phyloP scores from a whole-genome alignment of 2,888 invertebrate genomes.

The Diarsia rubi region DNA sequence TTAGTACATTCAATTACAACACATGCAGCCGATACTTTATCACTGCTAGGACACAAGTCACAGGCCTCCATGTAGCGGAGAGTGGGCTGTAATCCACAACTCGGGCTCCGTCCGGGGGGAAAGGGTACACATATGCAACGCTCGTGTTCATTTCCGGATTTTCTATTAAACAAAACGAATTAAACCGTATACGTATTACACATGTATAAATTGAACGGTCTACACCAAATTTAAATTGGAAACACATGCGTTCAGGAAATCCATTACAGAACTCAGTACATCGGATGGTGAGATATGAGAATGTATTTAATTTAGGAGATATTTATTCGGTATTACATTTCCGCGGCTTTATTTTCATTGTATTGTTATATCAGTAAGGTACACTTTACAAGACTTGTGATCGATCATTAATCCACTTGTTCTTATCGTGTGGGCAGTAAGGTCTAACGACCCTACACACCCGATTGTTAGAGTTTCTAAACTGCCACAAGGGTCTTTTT shows the following conservation, averaged over 20 bases:
- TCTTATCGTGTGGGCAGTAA: no score
- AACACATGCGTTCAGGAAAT: conserved; percentile 55
- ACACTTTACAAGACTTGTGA: background rate
- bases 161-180: conserved; percentile 44
- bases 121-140: background rate
- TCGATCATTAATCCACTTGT: no score
- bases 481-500: no score
- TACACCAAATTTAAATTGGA: conserved; percentile 58
- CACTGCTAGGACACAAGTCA: background rate
- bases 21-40: background rate
- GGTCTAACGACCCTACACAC: no score
- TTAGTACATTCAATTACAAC: conserved; percentile 6
- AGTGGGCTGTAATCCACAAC: background rate
- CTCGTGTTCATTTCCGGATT: conserved; percentile 15
- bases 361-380: conserved; percentile 2
- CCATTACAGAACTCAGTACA: conserved; percentile 51
- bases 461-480: no score
- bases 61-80: background rate
- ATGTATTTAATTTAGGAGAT: conserved; percentile 54
- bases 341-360: conserved; percentile 16
- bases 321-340: conserved; percentile 56
- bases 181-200: conserved; percentile 35
- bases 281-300: conserved; percentile 36
- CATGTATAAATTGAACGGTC: conserved; percentile 54
- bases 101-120: background rate